Conservation (phyloP, 1,140 invertebrate species). For the Marisa cornuarietis region DNA sequence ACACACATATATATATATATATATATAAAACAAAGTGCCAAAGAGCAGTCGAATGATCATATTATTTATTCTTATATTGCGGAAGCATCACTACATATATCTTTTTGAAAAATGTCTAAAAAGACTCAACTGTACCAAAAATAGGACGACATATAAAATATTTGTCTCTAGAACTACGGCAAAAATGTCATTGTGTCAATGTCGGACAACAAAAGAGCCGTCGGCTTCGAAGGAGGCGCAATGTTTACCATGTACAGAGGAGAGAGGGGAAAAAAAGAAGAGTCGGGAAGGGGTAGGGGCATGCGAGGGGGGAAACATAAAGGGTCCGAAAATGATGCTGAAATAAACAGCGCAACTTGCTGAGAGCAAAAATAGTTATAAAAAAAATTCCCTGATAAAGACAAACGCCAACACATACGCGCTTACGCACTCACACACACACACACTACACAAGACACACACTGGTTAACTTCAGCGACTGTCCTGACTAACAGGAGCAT, state of each 20-base stretch:
- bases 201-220: too few species aligned
- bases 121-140: too few species aligned
- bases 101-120: not conserved
- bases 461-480: not conserved
- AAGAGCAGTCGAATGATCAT: not conserved
- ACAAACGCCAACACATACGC: slow-evolving; percentile 12
- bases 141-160: too few species aligned
- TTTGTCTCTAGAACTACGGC: too few species aligned
- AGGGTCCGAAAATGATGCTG: not conserved
- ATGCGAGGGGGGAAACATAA: not conserved
- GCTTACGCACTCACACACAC: slow-evolving; percentile 11
- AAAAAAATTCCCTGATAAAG: not conserved
- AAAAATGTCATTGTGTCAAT: too few species aligned
- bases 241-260: not conserved
- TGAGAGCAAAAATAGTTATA: not conserved
- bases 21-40: not conserved
- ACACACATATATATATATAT: not conserved
- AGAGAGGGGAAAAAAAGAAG: not conserved
- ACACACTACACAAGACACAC: slow-evolving; percentile 17
- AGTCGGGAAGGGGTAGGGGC: not conserved
- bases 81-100: not conserved
- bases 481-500: too few species aligned
- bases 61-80: not conserved
- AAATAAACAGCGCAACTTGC: slow-evolving; percentile 8
- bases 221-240: not conserved